Base-by-base conservation (phyloP, 30 jellyfish, hydroid and myxozoan genomes). In the Chironex yamaguchii region DNA sequence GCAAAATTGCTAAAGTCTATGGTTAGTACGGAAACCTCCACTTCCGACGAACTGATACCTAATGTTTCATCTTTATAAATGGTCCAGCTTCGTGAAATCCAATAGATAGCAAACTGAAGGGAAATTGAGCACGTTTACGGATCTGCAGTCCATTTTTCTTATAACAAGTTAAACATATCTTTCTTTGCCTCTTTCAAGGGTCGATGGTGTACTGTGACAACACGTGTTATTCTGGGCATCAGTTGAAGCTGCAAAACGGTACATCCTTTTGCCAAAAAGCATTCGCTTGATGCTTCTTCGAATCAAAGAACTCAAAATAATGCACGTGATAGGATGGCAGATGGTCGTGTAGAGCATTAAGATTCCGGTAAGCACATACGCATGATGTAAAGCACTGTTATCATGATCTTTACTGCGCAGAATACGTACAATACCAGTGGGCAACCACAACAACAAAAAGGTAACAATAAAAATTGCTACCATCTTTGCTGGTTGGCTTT, bases 261-360 rank as follows among this genome's bases (percentile, higher is more conserved):
- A 42, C 58, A 42, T 42, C 17, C 58, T 9, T 42, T 42, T 42
- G 58, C 58, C 58, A 42, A 42, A 42, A 6, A 58, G 22, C 73
- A 58, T 24, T 22, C 73, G 11, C 73, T 58, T 58, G 73, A 24
- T 58, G 24, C 33, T 24, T 58, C 31, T 12, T n/a, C 73, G 73
- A n/a, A 58, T n/a, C 11, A 13, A 26, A n/a, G 73, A 58, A 26
- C 73, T 58, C 26, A 58, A 6, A 4, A 24, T 24, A 58, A 13
- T 13, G 31, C 73, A 58, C 73, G 73, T 58, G 11, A 58, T 58
- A 58, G 73, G 73, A 13, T 58, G 73, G 73, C 73, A 58, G 11
- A 58, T 24, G 12, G 73, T 24, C 12, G 73, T 58, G 22, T 13
- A 58, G 73, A 13, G 31, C 24, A 58, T 24, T n/a, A 58, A 13